Percentiles rank a stretch among this genome's conserved stretches.
These are phyloP conservation scores for Ladona fulva DNA, from an alignment of 1,140 invertebrate species.

Conservation along the genomic window DNA sequence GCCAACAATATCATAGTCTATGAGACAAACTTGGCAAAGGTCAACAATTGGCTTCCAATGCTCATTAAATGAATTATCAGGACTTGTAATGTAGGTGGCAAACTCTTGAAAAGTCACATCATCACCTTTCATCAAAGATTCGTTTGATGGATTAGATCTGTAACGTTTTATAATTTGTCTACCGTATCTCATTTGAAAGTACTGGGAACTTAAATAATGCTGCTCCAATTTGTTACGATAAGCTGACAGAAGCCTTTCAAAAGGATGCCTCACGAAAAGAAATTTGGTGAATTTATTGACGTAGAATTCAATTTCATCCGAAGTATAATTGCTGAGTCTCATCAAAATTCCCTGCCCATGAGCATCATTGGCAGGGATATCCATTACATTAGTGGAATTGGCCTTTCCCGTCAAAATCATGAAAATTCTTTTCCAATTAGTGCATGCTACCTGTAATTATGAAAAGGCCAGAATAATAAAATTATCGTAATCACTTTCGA, in stretches of 20 bases:
- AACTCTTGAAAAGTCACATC: slow-evolving; percentile 86
- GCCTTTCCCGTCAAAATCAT: slow-evolving; percentile 70
- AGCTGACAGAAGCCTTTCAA: slow-evolving; percentile 81
- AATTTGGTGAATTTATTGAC: slow-evolving; percentile 68
- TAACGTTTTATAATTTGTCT: slow-evolving; percentile 47
- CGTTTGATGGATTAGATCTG: slow-evolving; percentile 56
- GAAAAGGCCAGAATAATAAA: slow-evolving; percentile 14
- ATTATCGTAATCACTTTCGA: neutral
- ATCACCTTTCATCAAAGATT: slow-evolving; percentile 62
- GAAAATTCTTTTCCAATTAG: slow-evolving; percentile 86
- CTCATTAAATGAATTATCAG: slow-evolving; percentile 58
- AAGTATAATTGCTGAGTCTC: slow-evolving; percentile 44
- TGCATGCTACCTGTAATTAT: slow-evolving; percentile 72
- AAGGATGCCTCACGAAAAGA: slow-evolving; percentile 82
- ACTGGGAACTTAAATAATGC: slow-evolving; percentile 49
- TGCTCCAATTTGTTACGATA: slow-evolving; percentile 83
- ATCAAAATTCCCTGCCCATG: slow-evolving; percentile 53
- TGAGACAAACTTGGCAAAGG: slow-evolving; percentile 75
- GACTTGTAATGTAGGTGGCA: slow-evolving; percentile 61
- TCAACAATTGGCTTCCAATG: slow-evolving; percentile 79
- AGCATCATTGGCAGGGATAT: slow-evolving; percentile 63
- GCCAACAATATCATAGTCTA: slow-evolving; percentile 84
- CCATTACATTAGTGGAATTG: slow-evolving; percentile 53
- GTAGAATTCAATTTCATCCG: slow-evolving; percentile 45
- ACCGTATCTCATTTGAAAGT: slow-evolving; percentile 39